Percentiles rank a stretch among this genome's conserved stretches.
phyloP scores from a whole-genome alignment of 2,797 vertebrate genomes.

The Distichodus sexfasciatus region DNA sequence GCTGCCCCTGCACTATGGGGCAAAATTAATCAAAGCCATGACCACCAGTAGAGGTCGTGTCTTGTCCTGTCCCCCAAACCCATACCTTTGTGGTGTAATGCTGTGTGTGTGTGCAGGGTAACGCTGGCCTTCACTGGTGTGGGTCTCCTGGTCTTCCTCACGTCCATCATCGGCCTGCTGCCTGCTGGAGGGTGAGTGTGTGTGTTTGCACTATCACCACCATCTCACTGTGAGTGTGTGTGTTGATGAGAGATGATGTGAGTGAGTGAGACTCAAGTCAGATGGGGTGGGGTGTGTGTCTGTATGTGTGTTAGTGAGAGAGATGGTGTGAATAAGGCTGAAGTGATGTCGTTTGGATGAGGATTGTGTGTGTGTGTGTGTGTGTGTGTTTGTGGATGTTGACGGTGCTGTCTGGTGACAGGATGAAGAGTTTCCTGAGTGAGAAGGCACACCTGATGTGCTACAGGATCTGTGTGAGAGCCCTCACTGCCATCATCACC shows the following conservation, averaged over 20 bases:
- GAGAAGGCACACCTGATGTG: conserved; percentile 88
- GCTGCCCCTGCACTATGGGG: too few species aligned
- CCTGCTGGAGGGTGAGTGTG: conserved; percentile 82
- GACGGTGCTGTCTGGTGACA: conserved; percentile 49
- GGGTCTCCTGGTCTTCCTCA: conserved; percentile 82
- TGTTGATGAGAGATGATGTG: background rate
- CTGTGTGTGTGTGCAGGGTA: conserved; percentile 70
- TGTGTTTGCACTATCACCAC: conserved; percentile 11
- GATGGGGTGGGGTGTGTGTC: background rate
- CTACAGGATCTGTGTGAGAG: conserved; percentile 86
- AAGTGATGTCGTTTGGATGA: too few species aligned
- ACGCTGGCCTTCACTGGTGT: conserved; percentile 87
- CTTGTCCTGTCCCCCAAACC: too few species aligned
- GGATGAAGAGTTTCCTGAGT: conserved; percentile 85
- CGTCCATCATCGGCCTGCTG: conserved; percentile 82
- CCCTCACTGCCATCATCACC: conserved; percentile 89
- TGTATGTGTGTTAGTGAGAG: too few species aligned
- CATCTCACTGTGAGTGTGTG: too few species aligned
- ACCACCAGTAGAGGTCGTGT: too few species aligned
- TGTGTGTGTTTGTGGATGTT: background rate
- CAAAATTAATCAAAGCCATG: too few species aligned
- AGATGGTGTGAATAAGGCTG: too few species aligned
- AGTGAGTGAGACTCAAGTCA: too few species aligned
- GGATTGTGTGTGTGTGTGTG: background rate
- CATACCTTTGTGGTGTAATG: too few species aligned